phyloP scores from a whole-genome alignment of 2,113 vertebrate genomes.

The Actenoides lindsayi region DNA sequence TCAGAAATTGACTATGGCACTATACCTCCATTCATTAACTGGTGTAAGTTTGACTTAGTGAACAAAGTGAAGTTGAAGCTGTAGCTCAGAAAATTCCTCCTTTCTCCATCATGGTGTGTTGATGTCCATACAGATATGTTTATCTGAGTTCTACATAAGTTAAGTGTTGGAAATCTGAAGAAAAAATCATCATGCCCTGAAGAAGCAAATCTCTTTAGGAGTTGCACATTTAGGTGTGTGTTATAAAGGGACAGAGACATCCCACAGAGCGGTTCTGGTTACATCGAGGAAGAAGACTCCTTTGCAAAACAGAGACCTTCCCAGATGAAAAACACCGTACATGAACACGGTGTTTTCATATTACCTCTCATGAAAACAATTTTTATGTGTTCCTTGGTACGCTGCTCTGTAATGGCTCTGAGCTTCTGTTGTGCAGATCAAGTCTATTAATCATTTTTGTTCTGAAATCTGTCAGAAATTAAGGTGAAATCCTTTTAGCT shows the following conservation, averaged over 20 bases:
- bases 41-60: neutral
- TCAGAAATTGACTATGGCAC: neutral
- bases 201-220: neutral
- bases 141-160: neutral
- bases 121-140: neutral
- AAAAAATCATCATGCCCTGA: neutral
- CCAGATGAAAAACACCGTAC: neutral
- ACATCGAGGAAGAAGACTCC: neutral
- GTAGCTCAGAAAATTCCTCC: neutral
- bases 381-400: neutral
- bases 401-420: neutral
- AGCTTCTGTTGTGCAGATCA: slow-evolving; percentile 29
- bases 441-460: slow-evolving; percentile 12
- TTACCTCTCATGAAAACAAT: neutral
- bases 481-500: slow-evolving; percentile 8
- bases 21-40: neutral
- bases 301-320: neutral
- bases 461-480: slow-evolving; percentile 27
- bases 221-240: rapidly evolving
- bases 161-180: neutral
- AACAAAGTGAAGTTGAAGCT: neutral
- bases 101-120: neutral
- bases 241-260: neutral
- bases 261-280: neutral
- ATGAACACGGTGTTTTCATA: rapidly evolving